Conservation (phyloP, 1,140 invertebrate species). For the Coboldia fuscipes region DNA sequence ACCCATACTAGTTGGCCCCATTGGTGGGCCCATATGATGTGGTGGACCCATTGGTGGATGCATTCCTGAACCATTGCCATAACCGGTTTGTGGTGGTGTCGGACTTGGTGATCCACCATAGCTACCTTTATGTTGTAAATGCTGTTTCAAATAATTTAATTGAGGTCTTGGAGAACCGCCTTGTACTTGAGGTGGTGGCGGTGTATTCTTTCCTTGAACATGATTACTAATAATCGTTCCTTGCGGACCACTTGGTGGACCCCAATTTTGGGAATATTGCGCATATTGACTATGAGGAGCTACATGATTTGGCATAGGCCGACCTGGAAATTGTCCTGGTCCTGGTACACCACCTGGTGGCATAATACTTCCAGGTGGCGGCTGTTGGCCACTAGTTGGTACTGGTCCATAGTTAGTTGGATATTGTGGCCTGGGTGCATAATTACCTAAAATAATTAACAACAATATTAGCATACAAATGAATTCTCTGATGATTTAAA, state of each 20-base stretch:
- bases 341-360: conserved; percentile 12
- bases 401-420: conserved; percentile 23
- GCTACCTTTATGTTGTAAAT: conserved; percentile 39
- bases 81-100: conserved; percentile 32
- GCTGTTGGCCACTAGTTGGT: conserved; percentile 13
- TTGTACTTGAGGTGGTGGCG: conserved; percentile 10
- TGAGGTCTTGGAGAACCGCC: conserved; percentile 22
- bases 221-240: conserved; percentile 13
- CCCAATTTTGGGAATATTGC: conserved; percentile 24
- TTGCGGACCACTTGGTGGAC: conserved; percentile 16
- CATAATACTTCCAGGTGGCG: conserved; percentile 20
- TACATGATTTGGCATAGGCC: conserved; percentile 29
- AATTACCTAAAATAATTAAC: conserved; percentile 23
- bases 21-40: conserved; percentile 31
- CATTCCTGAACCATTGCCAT: conserved; percentile 23
- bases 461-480: no score
- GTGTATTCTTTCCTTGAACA: conserved; percentile 13
- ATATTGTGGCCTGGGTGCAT: conserved; percentile 30
- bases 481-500: no score
- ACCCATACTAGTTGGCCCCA: conserved; percentile 24
- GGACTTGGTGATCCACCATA: conserved; percentile 26
- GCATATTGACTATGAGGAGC: conserved; percentile 26
- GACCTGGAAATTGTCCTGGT: conserved; percentile 23
- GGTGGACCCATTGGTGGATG: conserved; percentile 27
- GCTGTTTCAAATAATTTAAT: conserved; percentile 41